These are phyloP conservation scores for Apantesis nais DNA, from an alignment of 2,888 invertebrate species.

Conservation along the genomic window DNA sequence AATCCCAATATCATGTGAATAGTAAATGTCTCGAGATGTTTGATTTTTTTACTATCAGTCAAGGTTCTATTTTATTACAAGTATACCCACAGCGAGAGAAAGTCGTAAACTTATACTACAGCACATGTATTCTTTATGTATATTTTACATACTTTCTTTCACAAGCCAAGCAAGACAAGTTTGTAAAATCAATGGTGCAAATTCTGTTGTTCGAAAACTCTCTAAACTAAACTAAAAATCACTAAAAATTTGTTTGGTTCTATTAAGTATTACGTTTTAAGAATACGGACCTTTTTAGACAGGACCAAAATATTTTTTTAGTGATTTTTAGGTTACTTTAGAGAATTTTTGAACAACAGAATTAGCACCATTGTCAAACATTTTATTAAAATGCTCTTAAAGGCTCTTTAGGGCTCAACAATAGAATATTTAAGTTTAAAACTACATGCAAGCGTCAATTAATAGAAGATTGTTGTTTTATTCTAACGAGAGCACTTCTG, in stretches of 20 bases:
- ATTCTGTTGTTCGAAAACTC: too few species aligned
- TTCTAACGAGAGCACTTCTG: constrained; percentile 54
- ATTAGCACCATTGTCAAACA: too few species aligned
- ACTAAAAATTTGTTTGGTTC: too few species aligned
- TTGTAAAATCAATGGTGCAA: too few species aligned
- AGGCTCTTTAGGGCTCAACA: constrained; percentile 68
- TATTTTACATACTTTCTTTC: constrained; percentile 47
- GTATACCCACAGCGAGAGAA: constrained; percentile 25
- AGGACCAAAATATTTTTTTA: too few species aligned
- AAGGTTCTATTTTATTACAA: constrained; percentile 27
- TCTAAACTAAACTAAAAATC: too few species aligned
- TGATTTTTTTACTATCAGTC: constrained; percentile 19
- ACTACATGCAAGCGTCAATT: constrained; percentile 57
- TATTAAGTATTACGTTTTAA: too few species aligned
- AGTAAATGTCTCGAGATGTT: constrained; percentile 19
- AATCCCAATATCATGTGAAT: constrained; percentile 24
- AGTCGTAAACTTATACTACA: constrained; percentile 44
- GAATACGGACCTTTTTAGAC: too few species aligned
- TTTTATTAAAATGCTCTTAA: constrained; percentile 70
- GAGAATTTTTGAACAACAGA: too few species aligned
- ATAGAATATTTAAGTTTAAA: constrained; percentile 68
- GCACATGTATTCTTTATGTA: constrained; percentile 42
- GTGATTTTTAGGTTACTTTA: too few species aligned
- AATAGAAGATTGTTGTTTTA: constrained; percentile 55
- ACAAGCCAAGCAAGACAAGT: constrained; percentile 46